Conservation (phyloP, 2,113 vertebrate species). For the Struthio camelus region DNA sequence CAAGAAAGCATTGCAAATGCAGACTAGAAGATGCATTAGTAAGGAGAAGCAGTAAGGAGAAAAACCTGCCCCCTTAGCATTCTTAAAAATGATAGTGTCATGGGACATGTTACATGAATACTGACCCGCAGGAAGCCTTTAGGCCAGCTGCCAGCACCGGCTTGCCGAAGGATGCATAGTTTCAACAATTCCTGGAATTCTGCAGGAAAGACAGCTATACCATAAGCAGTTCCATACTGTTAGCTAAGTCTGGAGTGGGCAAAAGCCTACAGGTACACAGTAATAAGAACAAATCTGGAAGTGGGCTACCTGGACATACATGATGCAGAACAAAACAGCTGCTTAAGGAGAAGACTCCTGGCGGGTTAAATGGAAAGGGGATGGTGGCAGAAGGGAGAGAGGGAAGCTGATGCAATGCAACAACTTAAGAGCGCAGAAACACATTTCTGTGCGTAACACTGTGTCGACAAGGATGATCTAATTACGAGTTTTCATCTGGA, state of each 20-base stretch:
- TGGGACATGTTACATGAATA: accelerated
- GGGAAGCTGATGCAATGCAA: not conserved
- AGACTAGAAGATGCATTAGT: not conserved
- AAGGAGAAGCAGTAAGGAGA: not conserved
- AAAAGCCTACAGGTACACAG: not conserved
- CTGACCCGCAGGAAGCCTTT: not conserved
- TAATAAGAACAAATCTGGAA: not conserved
- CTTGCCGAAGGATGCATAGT: not conserved
- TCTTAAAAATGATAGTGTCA: not conserved
- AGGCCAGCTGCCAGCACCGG: not conserved
- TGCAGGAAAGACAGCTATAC: conserved; percentile 4
- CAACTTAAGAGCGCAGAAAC: not conserved
- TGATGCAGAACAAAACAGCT: not conserved
- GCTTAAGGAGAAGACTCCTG: not conserved
- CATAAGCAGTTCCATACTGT: too few species aligned
- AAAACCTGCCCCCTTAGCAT: not conserved
- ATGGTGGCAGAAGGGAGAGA: not conserved
- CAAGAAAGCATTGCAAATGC: not conserved
- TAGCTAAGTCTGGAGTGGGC: not conserved
- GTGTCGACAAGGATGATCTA: not conserved
- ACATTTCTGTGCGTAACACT: not conserved
- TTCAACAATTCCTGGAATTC: not conserved
- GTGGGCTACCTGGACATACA: not conserved
- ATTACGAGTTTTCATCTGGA: not conserved
- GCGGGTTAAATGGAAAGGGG: accelerated